phyloP scores from a whole-genome alignment of 2,113 vertebrate genomes.

The Ploceus nigricollis region DNA sequence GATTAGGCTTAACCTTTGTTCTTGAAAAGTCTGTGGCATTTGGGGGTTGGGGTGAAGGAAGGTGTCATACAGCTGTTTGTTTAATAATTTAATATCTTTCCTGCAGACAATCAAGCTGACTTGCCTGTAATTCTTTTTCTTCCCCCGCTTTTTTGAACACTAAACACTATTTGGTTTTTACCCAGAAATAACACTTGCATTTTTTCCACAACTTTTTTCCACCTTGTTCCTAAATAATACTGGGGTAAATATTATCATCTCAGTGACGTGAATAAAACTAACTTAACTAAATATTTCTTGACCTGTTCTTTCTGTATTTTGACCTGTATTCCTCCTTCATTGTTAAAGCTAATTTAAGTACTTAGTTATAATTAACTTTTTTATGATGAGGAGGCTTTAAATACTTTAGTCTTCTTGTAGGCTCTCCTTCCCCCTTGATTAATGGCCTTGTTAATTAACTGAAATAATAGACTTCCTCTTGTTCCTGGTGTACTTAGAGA shows the following conservation, averaged over 20 bases:
- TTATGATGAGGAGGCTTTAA: background rate
- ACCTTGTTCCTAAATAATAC: background rate
- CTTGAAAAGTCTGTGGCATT: background rate
- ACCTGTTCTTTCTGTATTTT: background rate
- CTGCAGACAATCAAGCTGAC: background rate
- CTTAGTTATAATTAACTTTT: background rate
- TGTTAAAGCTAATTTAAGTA: background rate
- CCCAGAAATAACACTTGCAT: background rate
- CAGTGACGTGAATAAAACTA: background rate
- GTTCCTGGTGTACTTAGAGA: background rate
- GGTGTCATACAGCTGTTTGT: background rate
- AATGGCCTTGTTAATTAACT: background rate
- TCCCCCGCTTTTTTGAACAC: background rate
- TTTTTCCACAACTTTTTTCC: background rate
- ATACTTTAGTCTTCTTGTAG: background rate
- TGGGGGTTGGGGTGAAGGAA: background rate
- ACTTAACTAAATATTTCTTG: background rate
- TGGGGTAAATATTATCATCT: background rate
- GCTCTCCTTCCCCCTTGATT: background rate
- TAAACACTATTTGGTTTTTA: background rate
- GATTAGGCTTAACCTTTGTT: background rate
- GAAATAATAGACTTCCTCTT: background rate
- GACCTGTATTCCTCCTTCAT: background rate
- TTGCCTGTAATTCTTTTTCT: background rate
- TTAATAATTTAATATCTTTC: background rate